Evolutionary conservation across 2,113 vertebrate genomes (phyloP).

Genomic region (Seriola dumerili): DNA sequence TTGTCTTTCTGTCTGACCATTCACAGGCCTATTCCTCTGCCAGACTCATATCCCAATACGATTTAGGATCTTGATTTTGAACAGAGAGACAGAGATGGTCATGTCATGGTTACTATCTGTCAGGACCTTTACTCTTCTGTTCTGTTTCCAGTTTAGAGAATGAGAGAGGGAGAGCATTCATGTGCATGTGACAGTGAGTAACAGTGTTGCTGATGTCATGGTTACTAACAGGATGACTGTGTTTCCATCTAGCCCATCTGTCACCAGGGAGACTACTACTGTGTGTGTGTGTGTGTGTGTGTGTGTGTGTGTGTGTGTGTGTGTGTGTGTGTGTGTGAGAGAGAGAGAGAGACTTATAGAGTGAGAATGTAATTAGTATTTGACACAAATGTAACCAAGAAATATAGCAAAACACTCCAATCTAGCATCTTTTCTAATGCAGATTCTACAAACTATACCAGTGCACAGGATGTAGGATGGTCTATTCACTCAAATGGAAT

Average conservation of each 20-base stretch:
- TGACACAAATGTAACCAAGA: constrained; percentile 24
- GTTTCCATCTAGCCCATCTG: constrained; percentile 72
- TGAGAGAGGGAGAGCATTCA: constrained; percentile 1
- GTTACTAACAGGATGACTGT: constrained; percentile 71
- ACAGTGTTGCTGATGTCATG: constrained; percentile 64
- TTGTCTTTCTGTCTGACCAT: background rate
- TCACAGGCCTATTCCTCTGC: background rate
- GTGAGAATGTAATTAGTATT: constrained; percentile 25
- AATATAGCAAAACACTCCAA: constrained; percentile 8
- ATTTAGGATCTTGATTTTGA: background rate
- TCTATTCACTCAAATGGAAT: no score
- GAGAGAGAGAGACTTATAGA: constrained; percentile 22
- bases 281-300: constrained; percentile 28
- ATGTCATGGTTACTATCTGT: constrained; percentile 12
- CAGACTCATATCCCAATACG: background rate
- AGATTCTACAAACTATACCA: background rate
- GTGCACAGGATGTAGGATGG: no score
- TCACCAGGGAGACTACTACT: constrained; percentile 59
- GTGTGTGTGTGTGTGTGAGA: background rate
- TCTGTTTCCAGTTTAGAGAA: background rate
- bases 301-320: constrained; percentile 10
- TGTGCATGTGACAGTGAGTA: constrained; percentile 45
- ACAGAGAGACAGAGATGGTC: background rate
- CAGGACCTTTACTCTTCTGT: background rate
- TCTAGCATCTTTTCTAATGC: constrained; percentile 21